These are phyloP conservation scores for Hydrolagus affinis DNA, from an alignment of 2,113 vertebrate species.

Conservation along the genomic window DNA sequence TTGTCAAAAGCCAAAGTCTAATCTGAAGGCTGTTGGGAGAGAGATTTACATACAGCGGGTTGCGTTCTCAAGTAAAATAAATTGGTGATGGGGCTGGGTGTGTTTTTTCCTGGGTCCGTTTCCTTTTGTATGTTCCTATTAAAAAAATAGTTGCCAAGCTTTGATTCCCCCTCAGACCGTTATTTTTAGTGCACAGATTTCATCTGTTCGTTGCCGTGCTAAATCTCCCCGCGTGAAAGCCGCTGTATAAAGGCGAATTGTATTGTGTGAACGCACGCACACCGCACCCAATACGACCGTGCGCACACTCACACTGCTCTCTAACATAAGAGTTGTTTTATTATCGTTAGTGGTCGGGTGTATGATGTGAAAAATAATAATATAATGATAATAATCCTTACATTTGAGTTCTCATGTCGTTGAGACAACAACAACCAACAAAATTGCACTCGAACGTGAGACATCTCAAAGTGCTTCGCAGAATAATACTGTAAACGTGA, in stretches of 20 bases:
- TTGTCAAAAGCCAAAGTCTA: slow-evolving; percentile 77
- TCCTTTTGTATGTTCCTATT: slow-evolving; percentile 56
- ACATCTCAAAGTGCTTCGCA: too few relatives aligned
- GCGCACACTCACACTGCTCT: too few relatives aligned
- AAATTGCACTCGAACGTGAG: too few relatives aligned
- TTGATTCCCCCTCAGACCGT: slow-evolving; percentile 55
- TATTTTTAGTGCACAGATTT: neutral
- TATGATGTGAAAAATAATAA: too few relatives aligned
- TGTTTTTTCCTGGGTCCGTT: slow-evolving; percentile 47
- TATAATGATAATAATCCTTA: too few relatives aligned
- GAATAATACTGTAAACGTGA: too few relatives aligned
- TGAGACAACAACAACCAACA: too few relatives aligned
- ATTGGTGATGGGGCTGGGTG: neutral
- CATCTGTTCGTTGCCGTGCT: neutral
- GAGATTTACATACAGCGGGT: slow-evolving; percentile 52
- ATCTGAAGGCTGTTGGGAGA: slow-evolving; percentile 73
- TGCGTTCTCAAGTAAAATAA: neutral
- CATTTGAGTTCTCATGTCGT: too few relatives aligned
- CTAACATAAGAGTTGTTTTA: too few relatives aligned
- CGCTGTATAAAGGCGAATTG: neutral
- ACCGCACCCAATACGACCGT: neutral
- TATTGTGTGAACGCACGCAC: neutral
- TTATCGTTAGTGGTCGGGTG: too few relatives aligned
- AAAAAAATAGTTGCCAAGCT: slow-evolving; percentile 51
- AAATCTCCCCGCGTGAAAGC: neutral